Percentiles rank a stretch among this genome's conserved stretches.
These are phyloP conservation scores for Solenodon paradoxus DNA, from an alignment of 2,113 vertebrate genomes.

Conservation along the genomic window DNA sequence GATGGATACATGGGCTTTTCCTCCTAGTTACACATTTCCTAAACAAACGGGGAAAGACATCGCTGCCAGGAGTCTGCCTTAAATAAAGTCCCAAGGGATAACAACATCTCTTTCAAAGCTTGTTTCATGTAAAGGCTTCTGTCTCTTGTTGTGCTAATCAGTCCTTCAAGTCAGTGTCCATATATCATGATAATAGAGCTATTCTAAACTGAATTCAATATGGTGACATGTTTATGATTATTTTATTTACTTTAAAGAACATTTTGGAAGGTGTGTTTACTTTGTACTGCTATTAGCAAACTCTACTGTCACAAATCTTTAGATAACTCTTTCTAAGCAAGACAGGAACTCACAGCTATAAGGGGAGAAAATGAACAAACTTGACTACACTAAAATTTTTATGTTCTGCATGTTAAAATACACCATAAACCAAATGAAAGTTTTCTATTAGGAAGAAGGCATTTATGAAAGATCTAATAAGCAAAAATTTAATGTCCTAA, in stretches of 20 bases:
- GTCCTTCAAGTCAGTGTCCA: constrained; percentile 40
- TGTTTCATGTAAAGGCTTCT: background rate
- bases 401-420: background rate
- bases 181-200: constrained; percentile 72
- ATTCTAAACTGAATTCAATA: constrained; percentile 68
- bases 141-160: constrained; percentile 59
- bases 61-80: background rate
- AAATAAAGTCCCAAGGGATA: constrained; percentile 25
- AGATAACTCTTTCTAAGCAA: constrained; percentile 59
- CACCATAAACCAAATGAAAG: constrained; percentile 18
- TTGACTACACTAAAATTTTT: background rate
- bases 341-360: constrained; percentile 13
- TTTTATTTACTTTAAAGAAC: constrained; percentile 75
- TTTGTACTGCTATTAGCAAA: constrained; percentile 71
- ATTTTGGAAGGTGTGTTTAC: constrained; percentile 63
- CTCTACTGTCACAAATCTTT: constrained; percentile 52
- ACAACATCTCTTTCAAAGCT: constrained; percentile 42
- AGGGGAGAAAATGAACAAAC: constrained; percentile 39
- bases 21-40: background rate
- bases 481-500: background rate
- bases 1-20: background rate
- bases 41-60: background rate
- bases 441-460: background rate
- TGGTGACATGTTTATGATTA: constrained; percentile 73
- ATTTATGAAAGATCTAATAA: background rate